Base-by-base conservation (phyloP, 2,888 invertebrate genomes). In the Mythimna loreyi region DNA sequence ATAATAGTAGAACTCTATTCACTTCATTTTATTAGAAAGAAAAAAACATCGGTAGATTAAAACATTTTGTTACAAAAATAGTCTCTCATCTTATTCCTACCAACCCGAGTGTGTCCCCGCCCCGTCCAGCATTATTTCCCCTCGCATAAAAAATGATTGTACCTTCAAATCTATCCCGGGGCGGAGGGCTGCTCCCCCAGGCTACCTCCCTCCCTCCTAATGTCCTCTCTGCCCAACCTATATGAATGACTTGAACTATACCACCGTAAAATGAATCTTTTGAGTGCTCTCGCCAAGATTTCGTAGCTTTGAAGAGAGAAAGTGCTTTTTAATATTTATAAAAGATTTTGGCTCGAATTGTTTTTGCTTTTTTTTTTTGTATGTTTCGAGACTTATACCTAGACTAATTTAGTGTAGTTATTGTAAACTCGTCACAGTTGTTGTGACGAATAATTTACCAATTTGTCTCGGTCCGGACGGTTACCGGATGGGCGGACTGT, bases 81-180 rank as follows among this genome's bases (percentile, higher is more conserved):
- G 30, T 33, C 5, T 36, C 1, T 0, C 2, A 43, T 0, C 2
- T 13, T 28, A 43, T 53, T 59, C 25, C 33, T n/a, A 45, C 21
- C 60, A 36, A n/a, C 2, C 86, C 67, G 81, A 72, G 86, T 91
- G 89, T 91, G 81, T 75, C 75, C 49, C 76, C 69, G 62, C 52
- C 87, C 68, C 74, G 57, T 52, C 77, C 77, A 81, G 85, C 88
- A 86, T 91, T 90, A 90, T 91, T 91, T 92, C 95, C 94, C 95
- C 94, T 94, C 94, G 92, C 93, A 95, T 96, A 96, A 96, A 96
- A 96, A 95, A 95, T 95, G 95, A 96, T 96, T 94, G 95, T 94
- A 94, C 95, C 95, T 94, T 94, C 94, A 94, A 95, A 95, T 96
- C 94, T 95, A 96, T 95, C 94, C 94, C 92, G 90, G 40, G 85